phyloP scores from a whole-genome alignment of 1,140 invertebrate species.

The Heliconius hewitsoni region DNA sequence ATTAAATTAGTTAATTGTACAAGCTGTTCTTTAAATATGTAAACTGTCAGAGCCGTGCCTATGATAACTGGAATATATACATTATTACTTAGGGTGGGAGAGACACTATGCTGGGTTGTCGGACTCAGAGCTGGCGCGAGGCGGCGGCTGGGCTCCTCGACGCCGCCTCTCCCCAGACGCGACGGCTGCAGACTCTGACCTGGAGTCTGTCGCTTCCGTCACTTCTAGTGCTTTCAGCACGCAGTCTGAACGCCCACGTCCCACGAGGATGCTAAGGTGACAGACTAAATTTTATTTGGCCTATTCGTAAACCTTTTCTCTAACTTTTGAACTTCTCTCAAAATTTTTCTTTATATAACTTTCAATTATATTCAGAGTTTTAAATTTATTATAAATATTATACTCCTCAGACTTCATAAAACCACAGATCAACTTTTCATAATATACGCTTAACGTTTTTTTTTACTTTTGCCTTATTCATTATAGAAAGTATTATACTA shows the following conservation, averaged over 20 bases:
- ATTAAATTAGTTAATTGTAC: not conserved
- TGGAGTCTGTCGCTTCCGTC: constrained; percentile 92
- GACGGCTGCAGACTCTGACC: constrained; percentile 91
- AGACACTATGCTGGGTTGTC: constrained; percentile 90
- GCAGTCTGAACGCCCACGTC: constrained; percentile 92
- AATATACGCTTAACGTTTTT: constrained; percentile 13
- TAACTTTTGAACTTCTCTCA: constrained; percentile 26
- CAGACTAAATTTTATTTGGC: constrained; percentile 22
- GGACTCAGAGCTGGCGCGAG: constrained; percentile 88
- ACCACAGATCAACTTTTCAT: not conserved
- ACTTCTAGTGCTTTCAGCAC: constrained; percentile 96
- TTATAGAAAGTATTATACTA: not conserved
- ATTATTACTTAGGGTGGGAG: constrained; percentile 84
- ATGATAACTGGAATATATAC: constrained; percentile 19
- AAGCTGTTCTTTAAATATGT: not conserved
- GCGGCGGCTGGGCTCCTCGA: constrained; percentile 66
- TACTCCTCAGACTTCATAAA: not conserved
- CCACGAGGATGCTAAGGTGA: constrained; percentile 82
- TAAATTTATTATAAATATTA: not conserved
- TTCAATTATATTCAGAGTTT: not conserved
- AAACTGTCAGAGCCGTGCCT: constrained; percentile 4
- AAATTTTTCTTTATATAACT: not conserved
- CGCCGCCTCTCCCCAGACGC: constrained; percentile 85
- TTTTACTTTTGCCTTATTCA: constrained; percentile 26
- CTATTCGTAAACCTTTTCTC: constrained; percentile 25